phyloP scores from a whole-genome alignment of 2,888 invertebrate species.

The Tigriopus californicus region DNA sequence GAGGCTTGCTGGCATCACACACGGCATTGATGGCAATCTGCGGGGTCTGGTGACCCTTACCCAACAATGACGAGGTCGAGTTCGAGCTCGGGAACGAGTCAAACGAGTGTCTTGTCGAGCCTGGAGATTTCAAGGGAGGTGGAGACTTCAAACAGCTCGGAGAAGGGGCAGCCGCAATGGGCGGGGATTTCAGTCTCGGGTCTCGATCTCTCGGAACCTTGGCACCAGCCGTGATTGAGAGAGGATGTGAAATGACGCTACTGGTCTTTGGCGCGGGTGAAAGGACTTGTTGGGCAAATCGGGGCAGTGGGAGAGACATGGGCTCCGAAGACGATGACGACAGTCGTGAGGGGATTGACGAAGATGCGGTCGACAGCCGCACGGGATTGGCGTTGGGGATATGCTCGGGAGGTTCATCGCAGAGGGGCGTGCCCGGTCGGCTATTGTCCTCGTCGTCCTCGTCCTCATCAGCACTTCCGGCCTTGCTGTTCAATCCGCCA shows the following conservation, averaged over 20 bases:
- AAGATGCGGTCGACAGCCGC: constrained; percentile 1
- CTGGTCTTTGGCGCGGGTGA: background rate
- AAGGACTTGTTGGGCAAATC: constrained; percentile 5
- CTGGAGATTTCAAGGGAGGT: background rate
- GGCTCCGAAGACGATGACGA: constrained; percentile 32
- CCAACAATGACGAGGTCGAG: background rate
- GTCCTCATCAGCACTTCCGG: constrained; percentile 5
- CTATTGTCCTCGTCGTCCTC: constrained; percentile 37
- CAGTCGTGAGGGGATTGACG: background rate
- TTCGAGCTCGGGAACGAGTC: no score
- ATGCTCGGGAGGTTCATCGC: constrained; percentile 58
- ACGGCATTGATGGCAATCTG: background rate
- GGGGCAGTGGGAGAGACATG: constrained; percentile 60
- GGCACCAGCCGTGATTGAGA: background rate
- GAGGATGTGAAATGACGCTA: background rate
- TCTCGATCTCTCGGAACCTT: background rate
- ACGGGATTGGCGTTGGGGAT: constrained; percentile 25
- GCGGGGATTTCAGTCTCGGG: constrained; percentile 11
- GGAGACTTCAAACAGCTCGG: background rate
- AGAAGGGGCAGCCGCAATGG: background rate
- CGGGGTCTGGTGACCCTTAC: background rate
- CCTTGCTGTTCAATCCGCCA: background rate
- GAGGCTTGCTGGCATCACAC: background rate
- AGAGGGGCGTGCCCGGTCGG: constrained; percentile 63
- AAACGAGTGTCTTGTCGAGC: no score